A percentile compares a stretch with the other conserved stretches of the same genome.
These are phyloP conservation scores for Sepiola atlantica DNA, from an alignment of 2,888 invertebrate species.

Conservation along the genomic window DNA sequence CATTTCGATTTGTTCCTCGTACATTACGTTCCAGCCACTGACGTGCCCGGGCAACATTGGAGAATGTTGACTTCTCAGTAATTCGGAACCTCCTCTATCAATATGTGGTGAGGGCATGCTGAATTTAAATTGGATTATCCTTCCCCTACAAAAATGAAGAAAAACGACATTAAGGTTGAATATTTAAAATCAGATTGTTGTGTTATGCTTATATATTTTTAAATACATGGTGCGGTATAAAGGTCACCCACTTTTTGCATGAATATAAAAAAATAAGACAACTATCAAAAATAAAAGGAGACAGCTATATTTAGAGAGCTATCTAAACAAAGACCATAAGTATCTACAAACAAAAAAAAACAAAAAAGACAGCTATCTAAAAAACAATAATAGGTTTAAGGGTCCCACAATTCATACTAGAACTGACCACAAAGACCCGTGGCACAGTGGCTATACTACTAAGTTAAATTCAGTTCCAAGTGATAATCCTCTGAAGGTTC, in stretches of 20 bases:
- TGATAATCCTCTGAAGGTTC: too few species aligned
- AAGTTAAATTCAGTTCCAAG: too few species aligned
- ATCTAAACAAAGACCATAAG: too few species aligned
- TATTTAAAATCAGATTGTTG: not conserved
- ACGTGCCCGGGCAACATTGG: slow-evolving; percentile 40
- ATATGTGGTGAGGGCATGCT: slow-evolving; percentile 41
- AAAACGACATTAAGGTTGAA: not conserved
- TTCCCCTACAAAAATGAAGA: slow-evolving; percentile 33
- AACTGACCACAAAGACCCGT: too few species aligned
- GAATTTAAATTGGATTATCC: slow-evolving; percentile 45
- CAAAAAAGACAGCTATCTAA: too few species aligned
- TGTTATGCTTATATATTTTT: not conserved
- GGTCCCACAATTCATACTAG: too few species aligned
- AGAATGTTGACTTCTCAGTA: slow-evolving; percentile 33
- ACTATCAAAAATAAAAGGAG: not conserved
- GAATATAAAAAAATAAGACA: not conserved
- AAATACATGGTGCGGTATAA: not conserved
- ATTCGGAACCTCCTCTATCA: slow-evolving; percentile 39
- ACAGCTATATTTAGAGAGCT: too few species aligned
- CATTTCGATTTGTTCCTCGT: slow-evolving; percentile 14
- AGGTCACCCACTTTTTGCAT: not conserved
- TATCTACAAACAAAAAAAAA: too few species aligned
- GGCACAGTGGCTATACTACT: too few species aligned
- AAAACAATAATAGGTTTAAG: too few species aligned
- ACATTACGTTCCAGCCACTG: slow-evolving; percentile 40